A percentile compares a stretch with the other conserved stretches of the same genome.
Evolutionary conservation across 2,888 invertebrate species (phyloP).

Genomic region (Drosophila aldrichi): DNA sequence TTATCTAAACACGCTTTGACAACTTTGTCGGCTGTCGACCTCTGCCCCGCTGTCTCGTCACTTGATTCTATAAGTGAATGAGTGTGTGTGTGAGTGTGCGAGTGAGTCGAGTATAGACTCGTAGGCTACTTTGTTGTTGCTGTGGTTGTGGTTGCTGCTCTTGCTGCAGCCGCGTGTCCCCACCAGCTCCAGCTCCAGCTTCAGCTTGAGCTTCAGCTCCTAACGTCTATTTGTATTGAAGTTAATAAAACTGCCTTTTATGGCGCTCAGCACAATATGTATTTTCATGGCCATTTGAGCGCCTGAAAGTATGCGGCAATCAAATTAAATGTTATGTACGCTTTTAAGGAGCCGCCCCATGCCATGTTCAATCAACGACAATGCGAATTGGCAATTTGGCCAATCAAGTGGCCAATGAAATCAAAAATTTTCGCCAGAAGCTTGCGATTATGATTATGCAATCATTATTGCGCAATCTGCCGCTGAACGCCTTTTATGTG

Average conservation of each 20-base stretch:
- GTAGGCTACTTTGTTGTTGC: slow-evolving; percentile 72
- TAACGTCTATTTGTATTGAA: slow-evolving; percentile 61
- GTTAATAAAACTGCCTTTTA: slow-evolving; percentile 78
- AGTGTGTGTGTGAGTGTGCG: no score
- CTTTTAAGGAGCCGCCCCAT: slow-evolving; percentile 58
- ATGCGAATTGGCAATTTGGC: slow-evolving; percentile 68
- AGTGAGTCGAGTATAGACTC: slow-evolving; percentile 39
- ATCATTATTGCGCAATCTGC: slow-evolving; percentile 63
- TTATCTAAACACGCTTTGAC: slow-evolving; percentile 19
- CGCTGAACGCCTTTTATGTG: slow-evolving; percentile 31
- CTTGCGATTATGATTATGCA: slow-evolving; percentile 67
- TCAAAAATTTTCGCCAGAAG: slow-evolving; percentile 55
- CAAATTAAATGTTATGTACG: slow-evolving; percentile 78
- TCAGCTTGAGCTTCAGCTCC: no score
- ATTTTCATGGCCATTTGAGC: slow-evolving; percentile 75
- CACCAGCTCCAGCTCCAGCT: background rate
- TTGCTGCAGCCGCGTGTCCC: slow-evolving; percentile 29
- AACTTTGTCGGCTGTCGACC: slow-evolving; percentile 31
- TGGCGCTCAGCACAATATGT: slow-evolving; percentile 75
- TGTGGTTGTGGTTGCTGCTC: slow-evolving; percentile 36
- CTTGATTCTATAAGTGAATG: slow-evolving; percentile 49
- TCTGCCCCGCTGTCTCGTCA: background rate
- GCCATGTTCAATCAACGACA: slow-evolving; percentile 54
- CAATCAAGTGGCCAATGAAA: slow-evolving; percentile 76
- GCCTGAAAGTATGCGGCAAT: slow-evolving; percentile 74